Conservation (phyloP, 2,888 invertebrate species). For the Gortyna flavago region DNA sequence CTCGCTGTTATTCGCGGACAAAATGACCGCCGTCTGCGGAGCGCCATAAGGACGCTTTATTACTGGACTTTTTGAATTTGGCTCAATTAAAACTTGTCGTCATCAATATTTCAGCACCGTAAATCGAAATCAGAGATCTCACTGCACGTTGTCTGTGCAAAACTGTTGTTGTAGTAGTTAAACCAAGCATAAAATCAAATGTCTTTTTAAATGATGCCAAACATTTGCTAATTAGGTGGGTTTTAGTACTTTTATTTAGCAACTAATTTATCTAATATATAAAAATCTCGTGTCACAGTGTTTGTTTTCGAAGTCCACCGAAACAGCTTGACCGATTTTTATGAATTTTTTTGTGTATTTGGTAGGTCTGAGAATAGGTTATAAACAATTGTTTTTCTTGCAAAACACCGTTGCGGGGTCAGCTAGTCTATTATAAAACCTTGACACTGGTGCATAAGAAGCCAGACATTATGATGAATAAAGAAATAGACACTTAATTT, state of each 20-base stretch:
- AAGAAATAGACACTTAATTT: slow-evolving; percentile 1
- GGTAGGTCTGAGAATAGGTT: too few species aligned
- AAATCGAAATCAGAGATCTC: neutral
- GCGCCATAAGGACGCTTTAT: neutral
- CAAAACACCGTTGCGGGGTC: too few species aligned
- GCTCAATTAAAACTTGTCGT: neutral
- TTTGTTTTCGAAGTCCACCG: too few species aligned
- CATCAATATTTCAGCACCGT: neutral
- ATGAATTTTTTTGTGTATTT: too few species aligned
- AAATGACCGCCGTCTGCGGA: too few species aligned
- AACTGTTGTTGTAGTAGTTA: neutral
- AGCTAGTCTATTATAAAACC: slow-evolving; percentile 36
- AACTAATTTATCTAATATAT: too few species aligned
- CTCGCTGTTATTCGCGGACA: too few species aligned
- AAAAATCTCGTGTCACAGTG: too few species aligned
- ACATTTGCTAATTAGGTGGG: neutral
- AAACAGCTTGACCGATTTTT: too few species aligned
- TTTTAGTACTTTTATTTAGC: neutral
- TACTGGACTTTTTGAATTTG: neutral
- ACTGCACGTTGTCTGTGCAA: neutral
- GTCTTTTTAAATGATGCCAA: neutral
- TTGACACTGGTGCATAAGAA: slow-evolving; percentile 4
- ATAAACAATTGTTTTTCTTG: too few species aligned
- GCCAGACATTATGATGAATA: neutral
- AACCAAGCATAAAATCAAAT: neutral